Conservation (phyloP, 2,797 vertebrate genomes). For the Valencia hispanica region DNA sequence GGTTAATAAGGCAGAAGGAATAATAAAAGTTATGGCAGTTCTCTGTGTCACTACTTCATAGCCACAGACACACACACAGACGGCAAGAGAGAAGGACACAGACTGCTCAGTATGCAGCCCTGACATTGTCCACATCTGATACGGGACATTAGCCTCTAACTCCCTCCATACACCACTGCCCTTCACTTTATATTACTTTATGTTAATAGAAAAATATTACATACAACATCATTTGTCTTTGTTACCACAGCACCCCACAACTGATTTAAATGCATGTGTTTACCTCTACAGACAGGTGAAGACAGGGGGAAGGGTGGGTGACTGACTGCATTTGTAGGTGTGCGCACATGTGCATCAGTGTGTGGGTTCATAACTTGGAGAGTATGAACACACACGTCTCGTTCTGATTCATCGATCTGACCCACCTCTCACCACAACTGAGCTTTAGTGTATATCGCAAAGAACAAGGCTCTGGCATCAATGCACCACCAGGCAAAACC, state of each 20-base stretch:
- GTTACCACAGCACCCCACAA: constrained; percentile 91
- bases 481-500: constrained; percentile 29
- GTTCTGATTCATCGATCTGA: constrained; percentile 81
- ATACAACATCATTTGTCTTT: constrained; percentile 99
- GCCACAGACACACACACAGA: constrained; percentile 70
- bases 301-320: constrained; percentile 79
- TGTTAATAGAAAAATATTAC: constrained; percentile 99
- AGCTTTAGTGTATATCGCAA: constrained; percentile 37
- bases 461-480: constrained; percentile 38
- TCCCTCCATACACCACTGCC: constrained; percentile 99
- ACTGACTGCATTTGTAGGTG: constrained; percentile 46
- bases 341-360: constrained; percentile 22
- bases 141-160: constrained; percentile 99
- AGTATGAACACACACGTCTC: constrained; percentile 55
- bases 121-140: constrained; percentile 99
- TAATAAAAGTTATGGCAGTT: constrained; percentile 91
- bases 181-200: constrained; percentile 99
- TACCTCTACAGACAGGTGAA: constrained; percentile 88
- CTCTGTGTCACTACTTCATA: constrained; percentile 92
- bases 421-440: constrained; percentile 56
- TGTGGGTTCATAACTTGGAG: constrained; percentile 41
- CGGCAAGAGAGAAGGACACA: constrained; percentile 95
- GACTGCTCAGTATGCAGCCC: constrained; percentile 99
- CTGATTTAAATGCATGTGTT: constrained; percentile 99
- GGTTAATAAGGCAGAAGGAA: constrained; percentile 97